A percentile compares a stretch with the other conserved stretches of the same genome.
These are phyloP conservation scores for Anabas testudineus DNA, from an alignment of 2,797 vertebrate species.

Conservation along the genomic window DNA sequence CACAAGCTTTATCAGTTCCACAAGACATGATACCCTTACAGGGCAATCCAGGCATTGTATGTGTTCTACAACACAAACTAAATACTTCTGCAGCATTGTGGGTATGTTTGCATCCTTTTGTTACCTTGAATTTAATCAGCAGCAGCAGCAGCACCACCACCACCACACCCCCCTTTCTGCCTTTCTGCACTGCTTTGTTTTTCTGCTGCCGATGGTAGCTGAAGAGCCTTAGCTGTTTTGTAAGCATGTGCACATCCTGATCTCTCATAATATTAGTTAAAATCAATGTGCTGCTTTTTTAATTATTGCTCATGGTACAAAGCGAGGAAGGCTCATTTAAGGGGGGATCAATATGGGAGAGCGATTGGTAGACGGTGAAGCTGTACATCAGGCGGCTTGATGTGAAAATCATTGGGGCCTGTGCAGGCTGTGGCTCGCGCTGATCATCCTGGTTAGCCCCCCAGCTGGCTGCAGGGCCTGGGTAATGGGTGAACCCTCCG, in stretches of 20 bases:
- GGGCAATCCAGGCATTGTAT: constrained; percentile 53
- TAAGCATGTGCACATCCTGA: constrained; percentile 99
- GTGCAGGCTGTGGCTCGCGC: constrained; percentile 90
- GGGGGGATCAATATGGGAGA: constrained; percentile 96
- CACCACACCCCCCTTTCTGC: not conserved
- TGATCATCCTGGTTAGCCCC: constrained; percentile 98
- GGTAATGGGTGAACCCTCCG: constrained; percentile 95
- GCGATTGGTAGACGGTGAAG: constrained; percentile 97
- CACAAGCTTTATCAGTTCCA: constrained; percentile 75
- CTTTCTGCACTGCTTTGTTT: constrained; percentile 85
- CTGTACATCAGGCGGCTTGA: constrained; percentile 99
- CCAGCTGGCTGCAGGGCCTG: constrained; percentile 97
- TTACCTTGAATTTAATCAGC: constrained; percentile 74
- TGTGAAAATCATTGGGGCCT: constrained; percentile 99
- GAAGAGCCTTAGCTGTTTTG: constrained; percentile 89
- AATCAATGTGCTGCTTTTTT: constrained; percentile 99
- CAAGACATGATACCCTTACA: constrained; percentile 77
- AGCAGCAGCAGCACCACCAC: constrained; percentile 57
- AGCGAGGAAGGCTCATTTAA: constrained; percentile 99
- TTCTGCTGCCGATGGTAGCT: constrained; percentile 87
- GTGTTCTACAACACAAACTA: constrained; percentile 85
- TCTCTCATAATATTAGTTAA: constrained; percentile 99
- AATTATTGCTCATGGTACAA: constrained; percentile 99
- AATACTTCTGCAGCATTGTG: constrained; percentile 87
- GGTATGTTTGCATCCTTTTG: constrained; percentile 85